A percentile compares a stretch with the other conserved stretches of the same genome.
phyloP scores from a whole-genome alignment of 1,140 invertebrate species.

The Meteorus sp. region DNA sequence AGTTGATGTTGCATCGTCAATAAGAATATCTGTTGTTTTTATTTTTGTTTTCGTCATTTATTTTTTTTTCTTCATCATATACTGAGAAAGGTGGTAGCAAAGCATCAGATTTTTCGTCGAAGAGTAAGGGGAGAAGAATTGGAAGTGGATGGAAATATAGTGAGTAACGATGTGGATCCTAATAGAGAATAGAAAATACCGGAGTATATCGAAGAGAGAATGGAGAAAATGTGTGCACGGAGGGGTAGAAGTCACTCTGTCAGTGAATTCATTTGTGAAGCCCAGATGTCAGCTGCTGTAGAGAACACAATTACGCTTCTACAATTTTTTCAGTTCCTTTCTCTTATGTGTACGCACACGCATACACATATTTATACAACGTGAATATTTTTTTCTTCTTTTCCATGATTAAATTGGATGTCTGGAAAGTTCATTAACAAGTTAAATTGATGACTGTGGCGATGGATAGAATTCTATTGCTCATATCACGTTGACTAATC shows the following conservation, averaged over 20 bases:
- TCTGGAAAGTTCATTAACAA: slow-evolving; percentile 28
- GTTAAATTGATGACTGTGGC: slow-evolving; percentile 20
- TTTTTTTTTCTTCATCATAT: too few relatives aligned
- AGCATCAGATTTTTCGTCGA: too few relatives aligned
- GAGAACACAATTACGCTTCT: slow-evolving; percentile 25
- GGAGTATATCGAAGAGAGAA: slow-evolving; percentile 11
- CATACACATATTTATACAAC: slow-evolving; percentile 8
- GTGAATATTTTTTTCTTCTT: slow-evolving; percentile 2
- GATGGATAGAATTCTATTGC: neutral
- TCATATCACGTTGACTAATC: slow-evolving; percentile 7
- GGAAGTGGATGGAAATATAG: too few relatives aligned
- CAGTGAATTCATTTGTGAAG: slow-evolving; percentile 22
- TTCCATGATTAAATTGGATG: slow-evolving; percentile 7
- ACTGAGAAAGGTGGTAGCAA: too few relatives aligned
- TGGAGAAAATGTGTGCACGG: neutral
- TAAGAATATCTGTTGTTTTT: slow-evolving; percentile 23
- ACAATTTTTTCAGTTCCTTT: neutral
- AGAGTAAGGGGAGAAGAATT: too few relatives aligned
- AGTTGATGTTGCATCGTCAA: too few relatives aligned
- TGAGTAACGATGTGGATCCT: slow-evolving; percentile 7
- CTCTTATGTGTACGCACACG: too few relatives aligned
- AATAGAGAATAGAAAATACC: neutral
- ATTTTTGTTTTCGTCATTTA: too few relatives aligned
- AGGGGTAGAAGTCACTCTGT: slow-evolving; percentile 1
- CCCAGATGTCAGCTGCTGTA: slow-evolving; percentile 19